Evolutionary conservation across 2,113 vertebrate genomes (phyloP), one percentile per base, ranked within the genome.

Genomic region (Furnarius figulus): DNA sequence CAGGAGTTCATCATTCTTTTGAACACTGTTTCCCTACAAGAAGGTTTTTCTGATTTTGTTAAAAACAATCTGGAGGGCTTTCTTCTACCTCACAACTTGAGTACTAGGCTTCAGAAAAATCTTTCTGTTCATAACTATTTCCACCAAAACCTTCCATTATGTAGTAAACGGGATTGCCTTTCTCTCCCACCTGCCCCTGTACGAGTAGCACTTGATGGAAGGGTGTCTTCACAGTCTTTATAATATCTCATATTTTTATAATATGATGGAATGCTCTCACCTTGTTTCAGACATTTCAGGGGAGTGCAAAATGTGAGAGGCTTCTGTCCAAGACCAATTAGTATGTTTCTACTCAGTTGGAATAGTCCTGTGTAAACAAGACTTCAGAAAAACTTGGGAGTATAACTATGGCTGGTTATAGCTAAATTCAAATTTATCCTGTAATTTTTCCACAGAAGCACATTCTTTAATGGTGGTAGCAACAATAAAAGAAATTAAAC

Each of bases 101-200:
- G 11, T 68, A 52, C n/a, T 49, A 35, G 27, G 22, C 40, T 62
- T 93, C 19, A 39, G 46, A 89, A 82, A 80, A 71, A 49, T 49
- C 5, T 59, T 87, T 44, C 10, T 47, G 7, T 68, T 59, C 5
- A 2, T 59, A 39, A 30, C 10, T 15, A 19, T 81, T 82, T 55
- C 10, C 9, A 15, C 50, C 47, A 85, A 75, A 93, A 85, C 20
- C 1, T 1, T 23, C 17, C 0, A 0, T 9, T 47, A 15, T 21
- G 4, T 56, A 24, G 39, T 27, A 55, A 75, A 28, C 2, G 0
- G 12, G 5, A 20, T 8, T 49, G 39, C 52, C 0, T 0, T 67
- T 85, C 39, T 63, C 28, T 87, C 40, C 9, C 20, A 52, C 17
- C 39, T 76, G 21, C 14, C 25, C 3, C 44, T 56, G 0, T n/a